Base-by-base conservation (phyloP, 2,113 vertebrate genomes). In the Prunella himalayana region DNA sequence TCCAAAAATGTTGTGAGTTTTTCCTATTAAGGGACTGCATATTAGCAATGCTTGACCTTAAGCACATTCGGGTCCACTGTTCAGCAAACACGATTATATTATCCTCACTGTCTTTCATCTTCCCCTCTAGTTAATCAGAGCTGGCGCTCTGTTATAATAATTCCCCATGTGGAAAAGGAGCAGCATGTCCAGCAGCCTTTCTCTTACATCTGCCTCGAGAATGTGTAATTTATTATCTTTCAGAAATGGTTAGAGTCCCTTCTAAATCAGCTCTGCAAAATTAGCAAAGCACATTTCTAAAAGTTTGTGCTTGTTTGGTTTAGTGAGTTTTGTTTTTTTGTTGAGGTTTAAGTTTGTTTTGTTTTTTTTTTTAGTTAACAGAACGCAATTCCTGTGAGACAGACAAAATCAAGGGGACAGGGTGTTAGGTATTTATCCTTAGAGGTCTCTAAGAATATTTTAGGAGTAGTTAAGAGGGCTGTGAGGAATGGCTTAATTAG, bases 1-100 rank as follows among this genome's bases (percentile, higher is more conserved):
- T 88, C 37, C n/a, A 88, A 72, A 95, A 95, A 49, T 31, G 4
- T 57, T 90, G 61, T 37, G 41, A 64, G 16, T 50, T 94, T 90
- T 91, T 87, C 63, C 30, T 73, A 2, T 77, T 69, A 82, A 61
- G 53, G 27, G n/a, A 53, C 33, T 70, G 33, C 39, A 63, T 80
- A 77, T 93, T 94, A 90, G 25, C 35, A 69, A 80, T 77, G 25
- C 42, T 83, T 95, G 92, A 95, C 90, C 92, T 92, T 88, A 95
- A 94, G 71, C 42, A 65, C 63, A 82, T 94, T 92, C 0, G 0
- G 47, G 75, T 72, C 79, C 50, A 47, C 31, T 77, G 54, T 94
- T 83, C 42, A 83, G 50, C 33, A 96, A 92, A 86, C 45, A 80
- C 0, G 4, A 71, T 90, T 92, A 61, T 77, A 70, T 94, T 94